Conservation (phyloP, 2,797 vertebrate genomes). For the Lepidocolaptes lacrymiger region DNA sequence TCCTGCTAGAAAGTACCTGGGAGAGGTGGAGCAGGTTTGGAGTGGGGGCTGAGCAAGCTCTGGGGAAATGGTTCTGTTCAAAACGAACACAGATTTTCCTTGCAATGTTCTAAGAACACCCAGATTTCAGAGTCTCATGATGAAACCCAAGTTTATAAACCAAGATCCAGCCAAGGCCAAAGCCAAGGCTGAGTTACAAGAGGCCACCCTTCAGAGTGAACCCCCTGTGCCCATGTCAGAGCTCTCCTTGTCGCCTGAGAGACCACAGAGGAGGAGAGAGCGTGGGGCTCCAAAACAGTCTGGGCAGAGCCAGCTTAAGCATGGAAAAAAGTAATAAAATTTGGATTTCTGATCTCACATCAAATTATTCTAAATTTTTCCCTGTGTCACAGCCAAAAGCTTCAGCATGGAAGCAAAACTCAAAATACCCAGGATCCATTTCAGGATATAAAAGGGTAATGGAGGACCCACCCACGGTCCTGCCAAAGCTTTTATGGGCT, state of each 20-base stretch:
- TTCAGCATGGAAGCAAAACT: not conserved
- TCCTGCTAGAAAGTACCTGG: not conserved
- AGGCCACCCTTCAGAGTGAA: not conserved
- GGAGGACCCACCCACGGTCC: accelerated
- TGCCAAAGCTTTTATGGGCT: constrained; percentile 3
- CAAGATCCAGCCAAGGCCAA: not conserved
- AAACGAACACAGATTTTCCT: not conserved
- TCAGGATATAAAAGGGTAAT: not conserved
- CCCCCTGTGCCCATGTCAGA: not conserved
- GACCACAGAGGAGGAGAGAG: not conserved
- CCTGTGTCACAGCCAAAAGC: not conserved
- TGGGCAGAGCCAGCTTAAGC: not conserved
- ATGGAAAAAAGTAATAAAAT: not conserved
- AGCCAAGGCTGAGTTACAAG: not conserved
- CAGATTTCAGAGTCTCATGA: not conserved
- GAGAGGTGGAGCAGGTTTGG: not conserved
- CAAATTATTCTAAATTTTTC: not conserved
- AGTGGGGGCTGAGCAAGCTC: not conserved
- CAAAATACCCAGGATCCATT: not conserved
- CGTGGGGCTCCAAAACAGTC: not conserved
- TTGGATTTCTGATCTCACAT: constrained; percentile 8
- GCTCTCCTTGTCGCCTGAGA: not conserved
- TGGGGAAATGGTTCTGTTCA: not conserved
- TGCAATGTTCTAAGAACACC: not conserved
- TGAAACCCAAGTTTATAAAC: not conserved